Conservation (phyloP, 2,797 vertebrate species). For the Pseudomugil gertrudae region DNA sequence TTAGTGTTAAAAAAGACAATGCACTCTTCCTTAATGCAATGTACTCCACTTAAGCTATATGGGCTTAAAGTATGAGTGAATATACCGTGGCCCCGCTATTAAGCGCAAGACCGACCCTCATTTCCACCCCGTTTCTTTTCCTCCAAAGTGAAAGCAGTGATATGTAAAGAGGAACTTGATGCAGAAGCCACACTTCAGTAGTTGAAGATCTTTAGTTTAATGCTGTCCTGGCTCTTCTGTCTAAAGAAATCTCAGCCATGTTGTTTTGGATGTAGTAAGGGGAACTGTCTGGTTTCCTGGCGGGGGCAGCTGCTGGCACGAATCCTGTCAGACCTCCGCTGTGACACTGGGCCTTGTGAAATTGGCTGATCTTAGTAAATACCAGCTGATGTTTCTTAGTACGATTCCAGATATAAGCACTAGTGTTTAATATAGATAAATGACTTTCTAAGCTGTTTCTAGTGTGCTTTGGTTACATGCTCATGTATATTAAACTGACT, state of each 20-base stretch:
- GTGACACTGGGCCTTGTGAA: constrained; percentile 43
- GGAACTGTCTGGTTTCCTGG: constrained; percentile 55
- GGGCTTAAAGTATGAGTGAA: constrained; percentile 42
- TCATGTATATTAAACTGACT: background rate
- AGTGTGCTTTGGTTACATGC: background rate
- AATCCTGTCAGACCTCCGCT: constrained; percentile 41
- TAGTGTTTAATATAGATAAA: background rate
- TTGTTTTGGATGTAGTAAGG: constrained; percentile 67
- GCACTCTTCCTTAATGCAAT: constrained; percentile 71
- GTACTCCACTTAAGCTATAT: constrained; percentile 68
- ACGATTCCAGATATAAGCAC: background rate
- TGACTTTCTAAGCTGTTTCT: background rate
- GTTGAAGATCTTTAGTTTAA: constrained; percentile 74
- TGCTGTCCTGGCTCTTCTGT: constrained; percentile 61
- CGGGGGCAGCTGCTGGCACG: constrained; percentile 54
- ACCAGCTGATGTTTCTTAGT: constrained; percentile 22
- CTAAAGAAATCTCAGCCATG: constrained; percentile 56
- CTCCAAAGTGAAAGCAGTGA: constrained; percentile 49
- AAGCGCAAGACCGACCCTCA: constrained; percentile 40
- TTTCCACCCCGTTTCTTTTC: constrained; percentile 46
- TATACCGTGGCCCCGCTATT: constrained; percentile 35
- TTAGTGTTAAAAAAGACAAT: constrained; percentile 72
- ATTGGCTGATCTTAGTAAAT: constrained; percentile 44
- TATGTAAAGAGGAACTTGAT: constrained; percentile 58
- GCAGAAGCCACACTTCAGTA: constrained; percentile 58